phyloP scores from a whole-genome alignment of 2,888 invertebrate species.

The Graphium colonna region DNA sequence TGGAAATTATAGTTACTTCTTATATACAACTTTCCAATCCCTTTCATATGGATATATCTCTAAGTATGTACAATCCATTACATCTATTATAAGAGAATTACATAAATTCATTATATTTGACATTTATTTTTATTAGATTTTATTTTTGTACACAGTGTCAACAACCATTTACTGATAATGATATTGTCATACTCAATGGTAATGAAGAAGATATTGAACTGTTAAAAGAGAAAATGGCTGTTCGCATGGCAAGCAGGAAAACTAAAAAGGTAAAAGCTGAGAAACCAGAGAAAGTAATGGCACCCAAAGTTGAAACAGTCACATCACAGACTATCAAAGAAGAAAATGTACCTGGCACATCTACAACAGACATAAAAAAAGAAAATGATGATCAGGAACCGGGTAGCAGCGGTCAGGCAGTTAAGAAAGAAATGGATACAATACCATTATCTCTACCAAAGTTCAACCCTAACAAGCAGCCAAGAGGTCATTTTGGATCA shows the following conservation, averaged over 20 bases:
- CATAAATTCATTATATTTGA: no score
- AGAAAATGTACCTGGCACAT: constrained; percentile 31
- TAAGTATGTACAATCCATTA: no score
- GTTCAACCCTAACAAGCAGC: constrained; percentile 64
- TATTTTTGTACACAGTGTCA: constrained; percentile 84
- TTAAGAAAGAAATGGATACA: constrained; percentile 67
- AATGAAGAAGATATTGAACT: constrained; percentile 86
- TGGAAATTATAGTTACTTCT: no score
- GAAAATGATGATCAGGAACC: constrained; percentile 58
- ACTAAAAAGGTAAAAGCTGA: constrained; percentile 80
- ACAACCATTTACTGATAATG: constrained; percentile 85
- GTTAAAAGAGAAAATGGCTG: constrained; percentile 83
- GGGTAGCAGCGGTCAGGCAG: constrained; percentile 46
- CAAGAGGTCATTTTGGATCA: constrained; percentile 68
- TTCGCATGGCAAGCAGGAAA: constrained; percentile 84
- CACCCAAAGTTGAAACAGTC: constrained; percentile 42
- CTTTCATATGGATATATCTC: no score
- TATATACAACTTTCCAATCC: no score
- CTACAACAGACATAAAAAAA: constrained; percentile 35
- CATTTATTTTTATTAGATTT: no score
- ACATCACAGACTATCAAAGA: constrained; percentile 31
- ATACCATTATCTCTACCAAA: constrained; percentile 69
- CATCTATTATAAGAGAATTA: no score
- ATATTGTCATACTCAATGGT: constrained; percentile 94
- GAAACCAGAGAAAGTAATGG: constrained; percentile 40